Conservation (phyloP, 2,888 invertebrate species). For the Dasypolia templi region DNA sequence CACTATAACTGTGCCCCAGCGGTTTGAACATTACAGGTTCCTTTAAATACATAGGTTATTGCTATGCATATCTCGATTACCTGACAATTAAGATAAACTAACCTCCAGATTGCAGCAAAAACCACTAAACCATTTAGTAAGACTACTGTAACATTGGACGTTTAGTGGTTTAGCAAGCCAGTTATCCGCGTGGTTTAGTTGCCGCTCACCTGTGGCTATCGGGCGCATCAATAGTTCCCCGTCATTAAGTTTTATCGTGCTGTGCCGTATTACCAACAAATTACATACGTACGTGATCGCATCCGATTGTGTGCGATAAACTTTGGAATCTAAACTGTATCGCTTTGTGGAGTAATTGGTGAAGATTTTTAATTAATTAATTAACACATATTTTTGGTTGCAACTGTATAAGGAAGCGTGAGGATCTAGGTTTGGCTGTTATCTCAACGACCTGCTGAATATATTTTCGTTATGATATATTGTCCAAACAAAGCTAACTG, state of each 20-base stretch:
- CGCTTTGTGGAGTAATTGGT: neutral
- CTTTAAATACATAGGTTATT: too few species aligned
- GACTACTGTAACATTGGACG: neutral
- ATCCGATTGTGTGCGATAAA: constrained; percentile 10
- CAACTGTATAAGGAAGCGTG: neutral
- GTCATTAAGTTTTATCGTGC: constrained; percentile 39
- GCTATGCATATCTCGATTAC: neutral
- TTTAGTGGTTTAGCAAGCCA: constrained; percentile 12
- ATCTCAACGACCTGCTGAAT: neutral
- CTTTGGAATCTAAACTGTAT: constrained; percentile 11
- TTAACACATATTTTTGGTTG: neutral
- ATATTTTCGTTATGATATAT: neutral
- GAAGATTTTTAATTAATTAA: neutral
- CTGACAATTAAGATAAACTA: neutral
- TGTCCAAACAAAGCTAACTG: too few species aligned
- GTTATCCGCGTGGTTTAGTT: neutral
- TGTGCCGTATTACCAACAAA: constrained; percentile 30
- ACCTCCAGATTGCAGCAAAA: neutral
- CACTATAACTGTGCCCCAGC: too few species aligned
- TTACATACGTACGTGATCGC: constrained; percentile 19
- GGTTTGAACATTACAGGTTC: too few species aligned
- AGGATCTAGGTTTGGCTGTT: neutral
- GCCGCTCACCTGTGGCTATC: constrained; percentile 43
- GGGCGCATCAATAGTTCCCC: constrained; percentile 28
- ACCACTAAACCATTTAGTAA: neutral